phyloP scores from a whole-genome alignment of 2,888 invertebrate genomes.

The Epirrita christyi region DNA sequence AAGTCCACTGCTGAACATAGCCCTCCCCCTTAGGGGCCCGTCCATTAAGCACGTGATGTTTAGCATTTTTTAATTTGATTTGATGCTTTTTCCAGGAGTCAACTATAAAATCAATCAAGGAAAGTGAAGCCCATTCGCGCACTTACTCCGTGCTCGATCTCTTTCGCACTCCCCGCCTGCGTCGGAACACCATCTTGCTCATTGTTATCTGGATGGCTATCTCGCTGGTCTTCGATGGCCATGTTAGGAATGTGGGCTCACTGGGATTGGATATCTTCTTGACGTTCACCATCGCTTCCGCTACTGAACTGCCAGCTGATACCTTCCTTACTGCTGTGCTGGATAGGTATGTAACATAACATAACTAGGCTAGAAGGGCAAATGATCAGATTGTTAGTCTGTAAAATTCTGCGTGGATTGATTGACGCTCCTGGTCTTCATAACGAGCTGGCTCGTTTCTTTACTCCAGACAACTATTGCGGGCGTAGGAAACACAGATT shows the following conservation, averaged over 20 bases:
- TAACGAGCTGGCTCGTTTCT: too few species aligned
- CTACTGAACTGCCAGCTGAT: constrained; percentile 94
- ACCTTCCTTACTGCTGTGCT: constrained; percentile 91
- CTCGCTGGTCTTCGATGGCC: constrained; percentile 94
- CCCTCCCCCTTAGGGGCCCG: too few species aligned
- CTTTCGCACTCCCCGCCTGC: constrained; percentile 90
- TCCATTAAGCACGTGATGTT: too few species aligned
- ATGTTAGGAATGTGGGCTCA: constrained; percentile 94
- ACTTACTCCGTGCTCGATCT: constrained; percentile 92
- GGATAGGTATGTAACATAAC: constrained; percentile 84
- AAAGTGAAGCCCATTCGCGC: constrained; percentile 88
- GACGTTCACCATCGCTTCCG: constrained; percentile 93
- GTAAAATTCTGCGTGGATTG: too few species aligned
- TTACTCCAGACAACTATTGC: too few species aligned
- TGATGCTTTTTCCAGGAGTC: constrained; percentile 87
- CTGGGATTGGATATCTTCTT: constrained; percentile 93
- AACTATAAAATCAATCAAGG: constrained; percentile 88
- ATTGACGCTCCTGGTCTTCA: too few species aligned
- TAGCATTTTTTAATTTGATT: too few species aligned
- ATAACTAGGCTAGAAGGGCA: too few species aligned
- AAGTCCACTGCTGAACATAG: too few species aligned
- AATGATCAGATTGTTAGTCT: too few species aligned
- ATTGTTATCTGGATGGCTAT: constrained; percentile 96
- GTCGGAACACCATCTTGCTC: constrained; percentile 90
- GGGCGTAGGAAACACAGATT: too few species aligned